A percentile compares a stretch with the other conserved stretches of the same genome.
Evolutionary conservation across 2,888 invertebrate species (phyloP).

Genomic region (Cinara cedri): DNA sequence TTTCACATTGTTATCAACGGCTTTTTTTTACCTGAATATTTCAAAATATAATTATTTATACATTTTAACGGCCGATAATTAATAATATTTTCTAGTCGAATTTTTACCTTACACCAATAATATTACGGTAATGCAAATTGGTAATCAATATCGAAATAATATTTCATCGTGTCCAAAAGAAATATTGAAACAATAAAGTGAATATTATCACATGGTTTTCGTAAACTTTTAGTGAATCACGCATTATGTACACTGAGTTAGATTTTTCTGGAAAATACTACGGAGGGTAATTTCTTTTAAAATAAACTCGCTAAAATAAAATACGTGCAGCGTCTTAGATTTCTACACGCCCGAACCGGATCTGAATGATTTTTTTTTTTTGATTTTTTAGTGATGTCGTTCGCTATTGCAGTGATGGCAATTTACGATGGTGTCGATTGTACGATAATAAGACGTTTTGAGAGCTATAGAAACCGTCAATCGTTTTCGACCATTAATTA

Average conservation of each 20-base stretch:
- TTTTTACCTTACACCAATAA: too few relatives aligned
- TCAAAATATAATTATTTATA: too few relatives aligned
- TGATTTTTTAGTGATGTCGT: not conserved
- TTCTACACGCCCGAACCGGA: conserved; percentile 41
- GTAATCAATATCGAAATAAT: too few relatives aligned
- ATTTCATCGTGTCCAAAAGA: too few relatives aligned
- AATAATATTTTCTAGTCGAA: too few relatives aligned
- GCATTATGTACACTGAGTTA: not conserved
- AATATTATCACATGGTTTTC: too few relatives aligned
- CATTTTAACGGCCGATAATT: too few relatives aligned
- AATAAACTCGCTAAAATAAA: not conserved
- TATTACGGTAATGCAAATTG: too few relatives aligned
- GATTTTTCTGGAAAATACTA: conserved; percentile 8
- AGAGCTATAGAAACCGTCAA: conserved; percentile 36
- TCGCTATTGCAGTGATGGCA: conserved; percentile 20
- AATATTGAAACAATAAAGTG: too few relatives aligned
- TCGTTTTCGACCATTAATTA: conserved; percentile 22
- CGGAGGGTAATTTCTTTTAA: conserved; percentile 16
- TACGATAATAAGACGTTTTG: conserved; percentile 33
- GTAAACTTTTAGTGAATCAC: too few relatives aligned
- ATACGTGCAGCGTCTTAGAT: conserved; percentile 20
- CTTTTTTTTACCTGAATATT: too few relatives aligned
- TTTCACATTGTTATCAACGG: too few relatives aligned
- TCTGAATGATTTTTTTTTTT: not conserved
- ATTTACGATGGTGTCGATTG: conserved; percentile 27